Percentiles rank a stretch among this genome's conserved stretches.
Evolutionary conservation across 2,113 vertebrate species (phyloP).

Genomic region (Actenoides hombroni): DNA sequence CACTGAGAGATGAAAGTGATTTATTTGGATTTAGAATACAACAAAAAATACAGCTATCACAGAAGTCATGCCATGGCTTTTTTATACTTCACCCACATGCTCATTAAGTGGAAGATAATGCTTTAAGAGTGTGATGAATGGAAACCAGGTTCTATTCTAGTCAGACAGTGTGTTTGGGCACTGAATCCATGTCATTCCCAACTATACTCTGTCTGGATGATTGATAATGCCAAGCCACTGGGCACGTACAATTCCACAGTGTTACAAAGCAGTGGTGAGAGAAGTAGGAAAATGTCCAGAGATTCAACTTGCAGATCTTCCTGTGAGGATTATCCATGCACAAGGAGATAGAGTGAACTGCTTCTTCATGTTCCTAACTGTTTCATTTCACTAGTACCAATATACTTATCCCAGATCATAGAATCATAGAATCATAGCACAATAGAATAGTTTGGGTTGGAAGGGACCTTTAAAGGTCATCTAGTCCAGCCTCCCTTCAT

Average conservation of each 20-base stretch:
- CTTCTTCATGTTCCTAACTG: not conserved
- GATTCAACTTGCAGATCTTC: not conserved
- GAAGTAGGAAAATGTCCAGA: not conserved
- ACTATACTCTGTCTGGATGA: not conserved
- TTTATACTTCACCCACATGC: slow-evolving; percentile 15
- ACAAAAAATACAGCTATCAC: not conserved
- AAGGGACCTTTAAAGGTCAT: too few species aligned
- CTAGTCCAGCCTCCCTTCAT: too few species aligned
- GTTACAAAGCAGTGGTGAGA: not conserved
- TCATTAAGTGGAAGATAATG: not conserved
- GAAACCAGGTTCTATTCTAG: not conserved
- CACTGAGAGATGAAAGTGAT: slow-evolving; percentile 6
- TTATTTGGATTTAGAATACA: slow-evolving; percentile 23
- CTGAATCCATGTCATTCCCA: not conserved
- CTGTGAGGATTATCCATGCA: not conserved
- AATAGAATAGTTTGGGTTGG: too few species aligned
- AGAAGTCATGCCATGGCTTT: not conserved
- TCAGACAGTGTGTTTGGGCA: not conserved
- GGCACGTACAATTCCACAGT: not conserved
- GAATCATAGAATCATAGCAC: too few species aligned
- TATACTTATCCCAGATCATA: not conserved
- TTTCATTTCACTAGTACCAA: not conserved
- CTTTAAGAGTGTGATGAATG: slow-evolving; percentile 54
- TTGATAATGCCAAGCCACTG: not conserved
- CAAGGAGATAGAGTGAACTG: not conserved